Conservation (phyloP, 2,797 vertebrate species). For the Oryzias dopingdopingensis region DNA sequence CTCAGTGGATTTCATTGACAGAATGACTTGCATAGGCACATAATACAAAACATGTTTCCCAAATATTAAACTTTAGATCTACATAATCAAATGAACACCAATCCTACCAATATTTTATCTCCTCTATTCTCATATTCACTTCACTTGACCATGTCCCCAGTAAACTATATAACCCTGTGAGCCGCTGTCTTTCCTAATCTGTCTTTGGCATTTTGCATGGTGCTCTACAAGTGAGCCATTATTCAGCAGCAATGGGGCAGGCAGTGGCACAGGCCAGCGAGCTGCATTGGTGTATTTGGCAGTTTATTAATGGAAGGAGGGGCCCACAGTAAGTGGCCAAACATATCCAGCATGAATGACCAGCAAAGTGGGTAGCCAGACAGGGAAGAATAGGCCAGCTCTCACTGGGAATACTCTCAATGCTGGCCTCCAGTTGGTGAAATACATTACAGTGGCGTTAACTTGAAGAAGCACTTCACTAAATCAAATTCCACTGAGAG, state of each 20-base stretch:
- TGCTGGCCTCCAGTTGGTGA: slow-evolving; percentile 44
- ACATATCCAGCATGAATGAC: slow-evolving; percentile 62
- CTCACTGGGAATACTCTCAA: slow-evolving; percentile 48
- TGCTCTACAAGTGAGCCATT: slow-evolving; percentile 48
- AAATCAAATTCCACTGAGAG: slow-evolving; percentile 13
- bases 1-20: slow-evolving; percentile 31
- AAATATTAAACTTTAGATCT: background rate
- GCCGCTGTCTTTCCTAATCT: slow-evolving; percentile 37
- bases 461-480: slow-evolving; percentile 24
- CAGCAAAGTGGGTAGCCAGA: slow-evolving; percentile 57
- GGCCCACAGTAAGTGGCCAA: slow-evolving; percentile 59
- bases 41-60: background rate
- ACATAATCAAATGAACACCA: slow-evolving; percentile 6
- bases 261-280: slow-evolving; percentile 50
- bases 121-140: slow-evolving; percentile 17
- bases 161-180: slow-evolving; percentile 27
- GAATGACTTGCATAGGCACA: slow-evolving; percentile 26
- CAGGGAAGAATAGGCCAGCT: slow-evolving; percentile 58
- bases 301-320: slow-evolving; percentile 67
- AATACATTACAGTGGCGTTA: slow-evolving; percentile 29
- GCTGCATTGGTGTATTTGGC: slow-evolving; percentile 66
- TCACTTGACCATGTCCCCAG: slow-evolving; percentile 20
- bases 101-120: slow-evolving; percentile 8
- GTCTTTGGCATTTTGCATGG: slow-evolving; percentile 28
- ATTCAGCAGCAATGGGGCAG: slow-evolving; percentile 55